Percentiles rank a stretch among this genome's conserved stretches.
These are phyloP conservation scores for Drosophila repletoides DNA, from an alignment of 1,140 invertebrate species.

Conservation along the genomic window DNA sequence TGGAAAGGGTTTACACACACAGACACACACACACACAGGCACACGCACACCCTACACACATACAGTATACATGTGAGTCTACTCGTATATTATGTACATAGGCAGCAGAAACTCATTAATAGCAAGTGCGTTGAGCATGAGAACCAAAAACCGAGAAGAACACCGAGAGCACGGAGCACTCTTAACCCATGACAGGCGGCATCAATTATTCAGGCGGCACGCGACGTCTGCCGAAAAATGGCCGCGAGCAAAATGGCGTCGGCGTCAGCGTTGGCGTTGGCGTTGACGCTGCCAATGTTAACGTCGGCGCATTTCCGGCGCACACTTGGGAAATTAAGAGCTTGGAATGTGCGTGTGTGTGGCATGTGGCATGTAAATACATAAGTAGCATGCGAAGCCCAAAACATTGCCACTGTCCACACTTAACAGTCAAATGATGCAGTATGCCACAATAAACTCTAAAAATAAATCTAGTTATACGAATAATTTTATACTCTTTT, in stretches of 20 bases:
- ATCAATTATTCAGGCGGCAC: conserved; percentile 69
- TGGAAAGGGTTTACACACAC: conserved; percentile 21
- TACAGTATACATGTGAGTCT: conserved; percentile 2
- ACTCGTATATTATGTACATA: conserved; percentile 54
- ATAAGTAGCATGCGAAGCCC: conserved; percentile 24
- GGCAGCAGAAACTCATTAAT: conserved; percentile 72
- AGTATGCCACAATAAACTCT: conserved; percentile 12
- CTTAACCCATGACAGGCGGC: conserved; percentile 57
- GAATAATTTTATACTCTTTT: no score
- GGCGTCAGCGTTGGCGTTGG: conserved; percentile 37
- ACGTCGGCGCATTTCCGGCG: conserved; percentile 37
- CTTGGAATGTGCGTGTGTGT: conserved; percentile 6
- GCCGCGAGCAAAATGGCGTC: conserved; percentile 59
- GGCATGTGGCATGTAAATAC: conserved; percentile 34
- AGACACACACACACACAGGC: conserved; percentile 3
- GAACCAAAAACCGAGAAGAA: neutral
- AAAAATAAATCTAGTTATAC: neutral
- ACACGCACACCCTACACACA: neutral
- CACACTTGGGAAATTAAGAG: conserved; percentile 65
- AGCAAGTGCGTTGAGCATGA: conserved; percentile 34
- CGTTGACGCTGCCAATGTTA: conserved; percentile 24
- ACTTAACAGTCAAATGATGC: neutral
- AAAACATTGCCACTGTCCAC: conserved; percentile 37
- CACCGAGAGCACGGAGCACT: neutral
- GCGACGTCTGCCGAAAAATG: conserved; percentile 58